Percentiles rank a stretch among this genome's conserved stretches.
phyloP scores from a whole-genome alignment of 2,113 vertebrate species.

The Pterocles gutturalis region DNA sequence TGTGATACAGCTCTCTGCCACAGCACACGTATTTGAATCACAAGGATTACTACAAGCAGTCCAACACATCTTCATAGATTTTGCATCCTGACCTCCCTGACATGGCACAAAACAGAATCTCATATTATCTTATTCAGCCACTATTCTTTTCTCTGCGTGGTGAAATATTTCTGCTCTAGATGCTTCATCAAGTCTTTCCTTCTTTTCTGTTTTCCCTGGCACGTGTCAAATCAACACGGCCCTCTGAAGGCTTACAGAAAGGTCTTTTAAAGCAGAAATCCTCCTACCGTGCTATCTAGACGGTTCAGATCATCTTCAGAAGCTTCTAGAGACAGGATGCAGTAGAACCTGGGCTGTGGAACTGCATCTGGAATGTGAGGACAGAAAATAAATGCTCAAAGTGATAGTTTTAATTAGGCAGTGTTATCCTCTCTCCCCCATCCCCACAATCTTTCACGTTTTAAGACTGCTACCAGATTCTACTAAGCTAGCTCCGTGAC shows the following conservation, averaged over 20 bases:
- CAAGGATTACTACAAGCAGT: neutral
- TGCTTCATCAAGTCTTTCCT: neutral
- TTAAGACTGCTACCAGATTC: neutral
- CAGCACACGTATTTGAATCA: neutral
- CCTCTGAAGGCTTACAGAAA: neutral
- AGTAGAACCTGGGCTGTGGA: conserved; percentile 95
- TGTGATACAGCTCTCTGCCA: neutral
- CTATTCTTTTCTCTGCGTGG: neutral
- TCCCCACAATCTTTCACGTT: neutral
- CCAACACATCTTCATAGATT: neutral
- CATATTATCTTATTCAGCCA: neutral
- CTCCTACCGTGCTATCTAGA: conserved; percentile 86
- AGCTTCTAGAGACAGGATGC: conserved; percentile 91
- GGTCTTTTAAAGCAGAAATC: neutral
- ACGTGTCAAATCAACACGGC: neutral
- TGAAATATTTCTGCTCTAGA: neutral
- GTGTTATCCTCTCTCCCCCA: neutral
- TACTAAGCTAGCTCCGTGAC: neutral
- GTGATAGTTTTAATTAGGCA: neutral
- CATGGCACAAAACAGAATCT: neutral
- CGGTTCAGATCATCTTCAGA: conserved; percentile 94
- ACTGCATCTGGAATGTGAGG: conserved; percentile 79
- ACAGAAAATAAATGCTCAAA: neutral
- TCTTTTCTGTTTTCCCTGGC: neutral
- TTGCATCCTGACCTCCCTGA: neutral